phyloP scores from a whole-genome alignment of 2,797 vertebrate species.

The Rhincodon typus region DNA sequence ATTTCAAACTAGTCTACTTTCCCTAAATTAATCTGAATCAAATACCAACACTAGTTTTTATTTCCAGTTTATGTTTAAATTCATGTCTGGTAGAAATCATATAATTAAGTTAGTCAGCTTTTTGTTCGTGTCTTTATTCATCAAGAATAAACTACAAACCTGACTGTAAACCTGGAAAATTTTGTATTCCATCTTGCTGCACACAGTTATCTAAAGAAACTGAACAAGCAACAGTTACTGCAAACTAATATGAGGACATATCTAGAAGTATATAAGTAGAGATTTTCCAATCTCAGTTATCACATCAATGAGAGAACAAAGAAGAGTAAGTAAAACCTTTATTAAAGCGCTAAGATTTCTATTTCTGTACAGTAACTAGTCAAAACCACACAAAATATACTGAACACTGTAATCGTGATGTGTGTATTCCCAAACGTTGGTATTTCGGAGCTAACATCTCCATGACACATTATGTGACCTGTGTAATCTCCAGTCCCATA shows the following conservation, averaged over 20 bases:
- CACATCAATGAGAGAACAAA: neutral
- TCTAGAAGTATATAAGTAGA: neutral
- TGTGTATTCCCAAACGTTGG: neutral
- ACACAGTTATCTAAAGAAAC: no score
- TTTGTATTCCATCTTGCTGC: neutral
- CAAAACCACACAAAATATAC: no score
- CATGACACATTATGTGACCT: neutral
- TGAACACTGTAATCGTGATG: neutral
- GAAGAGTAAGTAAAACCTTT: neutral
- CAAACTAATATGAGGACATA: no score
- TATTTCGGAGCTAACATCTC: neutral
- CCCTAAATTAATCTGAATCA: neutral
- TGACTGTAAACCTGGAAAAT: neutral
- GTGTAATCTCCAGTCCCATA: neutral
- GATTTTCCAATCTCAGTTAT: neutral
- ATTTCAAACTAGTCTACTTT: neutral
- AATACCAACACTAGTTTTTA: neutral
- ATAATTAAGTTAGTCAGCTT: neutral
- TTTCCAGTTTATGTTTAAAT: neutral
- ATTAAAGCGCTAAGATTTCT: neutral
- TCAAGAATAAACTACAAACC: neutral
- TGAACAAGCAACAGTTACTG: no score
- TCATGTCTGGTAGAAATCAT: neutral
- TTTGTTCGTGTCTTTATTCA: neutral
- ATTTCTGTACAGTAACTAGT: neutral